phyloP scores from a whole-genome alignment of 1,140 invertebrate species.

The Platyura marginata region DNA sequence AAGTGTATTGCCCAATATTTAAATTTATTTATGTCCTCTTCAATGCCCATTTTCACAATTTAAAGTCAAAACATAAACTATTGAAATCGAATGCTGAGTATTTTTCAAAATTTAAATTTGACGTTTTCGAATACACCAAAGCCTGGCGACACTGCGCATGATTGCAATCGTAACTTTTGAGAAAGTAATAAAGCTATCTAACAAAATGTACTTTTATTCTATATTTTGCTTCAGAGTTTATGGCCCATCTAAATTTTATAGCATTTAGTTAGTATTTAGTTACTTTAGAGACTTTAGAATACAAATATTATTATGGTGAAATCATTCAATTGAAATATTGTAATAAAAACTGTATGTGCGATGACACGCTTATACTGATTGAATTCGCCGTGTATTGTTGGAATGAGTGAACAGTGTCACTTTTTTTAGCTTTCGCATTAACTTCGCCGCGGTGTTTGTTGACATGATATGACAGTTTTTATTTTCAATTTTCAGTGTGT shows the following conservation, averaged over 20 bases:
- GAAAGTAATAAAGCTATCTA: neutral
- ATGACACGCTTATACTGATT: no score
- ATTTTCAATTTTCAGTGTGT: neutral
- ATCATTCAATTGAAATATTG: no score
- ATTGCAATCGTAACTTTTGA: neutral
- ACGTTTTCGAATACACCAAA: neutral
- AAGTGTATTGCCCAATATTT: neutral
- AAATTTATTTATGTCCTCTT: neutral
- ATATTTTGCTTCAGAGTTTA: neutral
- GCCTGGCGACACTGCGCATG: neutral
- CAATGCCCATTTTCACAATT: neutral
- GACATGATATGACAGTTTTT: neutral
- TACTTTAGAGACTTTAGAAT: no score
- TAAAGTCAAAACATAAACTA: neutral
- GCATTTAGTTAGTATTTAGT: no score
- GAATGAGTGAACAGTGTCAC: neutral
- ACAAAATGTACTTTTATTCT: neutral
- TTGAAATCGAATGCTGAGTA: neutral
- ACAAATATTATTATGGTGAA: no score
- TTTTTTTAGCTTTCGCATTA: neutral
- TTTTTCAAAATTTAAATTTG: neutral
- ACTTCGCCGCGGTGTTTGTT: neutral
- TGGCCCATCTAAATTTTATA: neutral
- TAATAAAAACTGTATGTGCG: no score
- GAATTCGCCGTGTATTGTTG: no score